Conservation (phyloP, 2,113 vertebrate genomes). For the Notiomystis cincta region DNA sequence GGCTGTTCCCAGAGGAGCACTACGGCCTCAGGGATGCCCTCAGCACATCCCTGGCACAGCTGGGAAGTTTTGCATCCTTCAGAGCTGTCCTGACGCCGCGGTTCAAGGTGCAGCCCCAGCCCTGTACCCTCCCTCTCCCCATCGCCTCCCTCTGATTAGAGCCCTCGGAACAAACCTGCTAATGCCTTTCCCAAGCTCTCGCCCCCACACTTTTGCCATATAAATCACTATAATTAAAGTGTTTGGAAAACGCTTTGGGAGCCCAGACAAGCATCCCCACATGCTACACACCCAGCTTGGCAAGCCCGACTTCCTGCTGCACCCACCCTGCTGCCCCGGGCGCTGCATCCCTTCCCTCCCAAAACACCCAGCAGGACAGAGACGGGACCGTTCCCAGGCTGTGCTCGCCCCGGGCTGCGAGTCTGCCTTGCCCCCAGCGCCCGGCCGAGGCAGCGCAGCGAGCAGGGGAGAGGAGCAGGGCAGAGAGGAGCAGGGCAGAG, state of each 20-base stretch:
- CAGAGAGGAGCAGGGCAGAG: too few species aligned
- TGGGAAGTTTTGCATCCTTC: conserved; percentile 3
- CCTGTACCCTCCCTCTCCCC: background rate
- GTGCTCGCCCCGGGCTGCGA: background rate
- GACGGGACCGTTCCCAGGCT: conserved; percentile 29
- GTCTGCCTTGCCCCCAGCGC: background rate
- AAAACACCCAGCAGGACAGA: background rate
- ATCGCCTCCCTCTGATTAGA: conserved; percentile 26
- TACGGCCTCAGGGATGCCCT: background rate
- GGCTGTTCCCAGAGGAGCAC: background rate
- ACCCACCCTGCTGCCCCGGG: background rate
- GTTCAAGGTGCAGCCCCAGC: background rate
- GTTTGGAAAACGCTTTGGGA: conserved; percentile 56
- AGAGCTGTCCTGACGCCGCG: background rate
- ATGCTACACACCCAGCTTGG: conserved; percentile 52
- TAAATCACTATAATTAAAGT: conserved; percentile 65
- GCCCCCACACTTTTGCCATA: conserved; percentile 56
- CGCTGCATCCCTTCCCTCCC: conserved; percentile 45
- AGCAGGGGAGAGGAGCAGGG: too few species aligned
- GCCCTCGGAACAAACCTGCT: conserved; percentile 43
- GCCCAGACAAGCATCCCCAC: conserved; percentile 58
- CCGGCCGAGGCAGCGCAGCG: fast-evolving
- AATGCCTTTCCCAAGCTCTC: conserved; percentile 58
- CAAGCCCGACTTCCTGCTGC: conserved; percentile 49
- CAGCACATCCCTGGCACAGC: background rate